Percentiles rank a stretch among this genome's conserved stretches.
These are phyloP conservation scores for Erebia epiphron DNA, from an alignment of 2,888 invertebrate genomes.

Conservation along the genomic window DNA sequence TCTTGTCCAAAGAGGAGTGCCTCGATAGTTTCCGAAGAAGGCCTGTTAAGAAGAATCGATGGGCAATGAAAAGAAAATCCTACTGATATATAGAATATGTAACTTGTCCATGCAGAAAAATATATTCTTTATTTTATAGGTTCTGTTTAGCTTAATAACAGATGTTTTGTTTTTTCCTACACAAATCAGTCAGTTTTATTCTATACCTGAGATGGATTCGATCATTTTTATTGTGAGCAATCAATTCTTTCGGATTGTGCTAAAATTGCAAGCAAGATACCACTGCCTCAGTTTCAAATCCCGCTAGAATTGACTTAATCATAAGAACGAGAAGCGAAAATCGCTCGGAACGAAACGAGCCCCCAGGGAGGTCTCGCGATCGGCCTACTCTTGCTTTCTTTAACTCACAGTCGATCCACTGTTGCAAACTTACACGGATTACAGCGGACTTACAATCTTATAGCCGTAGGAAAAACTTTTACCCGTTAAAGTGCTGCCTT, in stretches of 20 bases:
- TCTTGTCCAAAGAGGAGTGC: no score
- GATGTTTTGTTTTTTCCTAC: not conserved
- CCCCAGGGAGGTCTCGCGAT: slow-evolving; percentile 64
- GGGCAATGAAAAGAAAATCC: no score
- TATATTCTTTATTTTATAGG: no score
- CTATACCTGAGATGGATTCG: slow-evolving; percentile 1
- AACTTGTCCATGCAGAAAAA: no score
- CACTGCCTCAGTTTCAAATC: slow-evolving; percentile 59
- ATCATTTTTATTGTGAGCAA: slow-evolving; percentile 45
- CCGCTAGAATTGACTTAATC: slow-evolving; percentile 78
- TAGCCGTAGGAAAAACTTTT: slow-evolving; percentile 56
- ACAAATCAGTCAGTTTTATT: not conserved
- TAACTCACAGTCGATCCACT: slow-evolving; percentile 45
- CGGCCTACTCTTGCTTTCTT: slow-evolving; percentile 65
- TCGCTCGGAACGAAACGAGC: slow-evolving; percentile 75
- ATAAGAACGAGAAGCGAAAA: slow-evolving; percentile 79
- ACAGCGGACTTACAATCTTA: slow-evolving; percentile 60
- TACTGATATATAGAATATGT: no score
- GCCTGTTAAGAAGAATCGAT: no score
- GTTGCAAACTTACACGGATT: slow-evolving; percentile 62
- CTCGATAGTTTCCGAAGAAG: no score
- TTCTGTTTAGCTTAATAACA: not conserved
- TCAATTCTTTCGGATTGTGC: slow-evolving; percentile 49
- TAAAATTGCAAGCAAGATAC: slow-evolving; percentile 52
- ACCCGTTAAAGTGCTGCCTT: slow-evolving; percentile 59